Conservation (phyloP, 2,797 vertebrate genomes). For the Phataginus tetradactyla region DNA sequence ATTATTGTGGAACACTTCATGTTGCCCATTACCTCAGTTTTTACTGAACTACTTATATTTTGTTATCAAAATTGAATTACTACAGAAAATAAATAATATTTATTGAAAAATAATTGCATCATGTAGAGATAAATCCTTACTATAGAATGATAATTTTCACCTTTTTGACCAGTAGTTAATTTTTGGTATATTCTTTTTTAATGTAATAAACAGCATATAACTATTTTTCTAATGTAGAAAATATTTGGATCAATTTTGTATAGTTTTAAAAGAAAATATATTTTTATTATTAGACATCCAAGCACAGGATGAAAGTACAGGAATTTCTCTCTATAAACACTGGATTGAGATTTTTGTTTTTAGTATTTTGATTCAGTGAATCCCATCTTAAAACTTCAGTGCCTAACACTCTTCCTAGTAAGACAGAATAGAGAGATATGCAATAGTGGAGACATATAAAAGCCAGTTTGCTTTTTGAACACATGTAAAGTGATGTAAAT, state of each 20-base stretch:
- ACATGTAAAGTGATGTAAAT: neutral
- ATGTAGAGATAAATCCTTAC: neutral
- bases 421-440: neutral
- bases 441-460: neutral
- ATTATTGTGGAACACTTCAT: neutral
- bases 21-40: neutral
- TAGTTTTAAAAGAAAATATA: neutral
- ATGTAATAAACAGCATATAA: neutral
- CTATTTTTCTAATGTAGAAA: neutral
- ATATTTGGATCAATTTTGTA: constrained; percentile 16
- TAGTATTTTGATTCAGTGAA: constrained; percentile 26
- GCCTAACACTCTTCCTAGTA: neutral
- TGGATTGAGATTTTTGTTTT: neutral
- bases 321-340: neutral
- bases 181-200: neutral
- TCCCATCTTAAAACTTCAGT: neutral
- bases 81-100: neutral
- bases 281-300: neutral
- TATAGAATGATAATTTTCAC: neutral
- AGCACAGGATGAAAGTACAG: neutral
- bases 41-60: neutral
- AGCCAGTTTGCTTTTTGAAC: neutral
- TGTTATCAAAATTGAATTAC: neutral
- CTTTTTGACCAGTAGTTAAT: neutral
- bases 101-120: constrained; percentile 14